Evolutionary conservation across 1,140 invertebrate species (phyloP), one percentile per base, ranked within the genome.

Genomic region (Zaprionus vittiger): DNA sequence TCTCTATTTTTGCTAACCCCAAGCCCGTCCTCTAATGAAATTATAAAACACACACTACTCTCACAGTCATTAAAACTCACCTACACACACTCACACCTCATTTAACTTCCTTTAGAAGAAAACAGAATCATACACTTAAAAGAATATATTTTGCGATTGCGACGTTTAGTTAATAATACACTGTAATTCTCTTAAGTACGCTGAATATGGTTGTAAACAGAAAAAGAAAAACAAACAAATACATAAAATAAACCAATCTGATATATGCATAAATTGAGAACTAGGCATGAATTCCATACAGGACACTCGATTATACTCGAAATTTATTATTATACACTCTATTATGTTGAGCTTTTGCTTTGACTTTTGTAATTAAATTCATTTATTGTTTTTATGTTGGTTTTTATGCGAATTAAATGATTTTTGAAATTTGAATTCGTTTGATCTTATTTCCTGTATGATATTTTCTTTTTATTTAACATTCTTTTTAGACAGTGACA

Each of bases 161-260:
- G 68, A 65, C 68, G 70, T 80, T 90, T 90, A 90, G 81, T 90
- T 89, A 17, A 67, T 74, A 82, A 79, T 74, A 69, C 65, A 69
- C 54, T 82, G 80, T 72, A 77, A 17, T 47, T 47, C 77, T 77
- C 70, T 77, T 89, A 89, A 81, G 85, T 80, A 77, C 73, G 77
- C 73, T 85, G 67, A 80, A 84, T 80, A 85, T 80, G 85, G 86
- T 91, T 89, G 85, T 85, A 89, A 77, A 68, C 76, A 77, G 34
- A 28, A 26, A 28, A 56, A 57, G 60, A 24, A 28, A 56, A 57
- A 64, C 60, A 66, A 64, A 55, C 49, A 24, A 49, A 57, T 47
- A 47, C n/a, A 17, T 17, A 73, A 22, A 56, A n/a, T 65, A 68
- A 69, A 71, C 62, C 12, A 15, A 59, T 59, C 55, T 41, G 56